Base-by-base conservation (phyloP, 2,113 vertebrate species). In the Peucedramus taeniatus region DNA sequence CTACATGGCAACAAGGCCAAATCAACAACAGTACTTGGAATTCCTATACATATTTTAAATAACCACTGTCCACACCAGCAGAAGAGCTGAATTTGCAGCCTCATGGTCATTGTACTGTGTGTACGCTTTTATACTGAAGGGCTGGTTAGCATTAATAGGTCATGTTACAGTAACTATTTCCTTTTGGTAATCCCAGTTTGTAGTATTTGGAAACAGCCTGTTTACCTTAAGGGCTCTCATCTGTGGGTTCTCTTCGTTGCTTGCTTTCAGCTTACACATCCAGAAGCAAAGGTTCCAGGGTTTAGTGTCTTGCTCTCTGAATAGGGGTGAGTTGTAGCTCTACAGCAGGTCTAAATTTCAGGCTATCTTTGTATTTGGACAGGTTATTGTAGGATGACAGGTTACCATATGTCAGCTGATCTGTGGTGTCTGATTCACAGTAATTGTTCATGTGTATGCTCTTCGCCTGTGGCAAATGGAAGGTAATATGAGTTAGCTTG, bases 401-500 rank as follows among this genome's bases (percentile, higher is more conserved):
- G 93, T 96, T 93, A 93, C 91, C 51, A 6, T 92, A 70, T 96
- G 96, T 95, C 93, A 97, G 96, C 91, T 97, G 96, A 97, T 96
- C 93, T 78, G 83, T 81, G 80, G 91, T 95, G 93, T 96, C 95
- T 96, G 89, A 97, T 97, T 95, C 93, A 90, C 64, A 23, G 91
- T 92, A 83, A 95, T 96, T 94, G 93, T 94, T 94, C 68, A 77
- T 90, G 91, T 94, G 76, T 94, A 37, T 68, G 93, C 76, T 88
- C 79, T 94, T 94, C 94, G 94, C 79, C 90, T 88, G 90, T 96
- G 85, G 96, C 94, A 90, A 97, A 94, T 92, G 91, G 60, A 93
- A 91, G 93, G 95, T 96, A 96, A 97, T 94, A 91, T 91, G 96
- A 96, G 95, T 97, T 89, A 91, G 83, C 86, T 68, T 96, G 95